These are phyloP conservation scores for Hydrolagus colliei DNA, from an alignment of 2,797 vertebrate genomes.

Conservation along the genomic window DNA sequence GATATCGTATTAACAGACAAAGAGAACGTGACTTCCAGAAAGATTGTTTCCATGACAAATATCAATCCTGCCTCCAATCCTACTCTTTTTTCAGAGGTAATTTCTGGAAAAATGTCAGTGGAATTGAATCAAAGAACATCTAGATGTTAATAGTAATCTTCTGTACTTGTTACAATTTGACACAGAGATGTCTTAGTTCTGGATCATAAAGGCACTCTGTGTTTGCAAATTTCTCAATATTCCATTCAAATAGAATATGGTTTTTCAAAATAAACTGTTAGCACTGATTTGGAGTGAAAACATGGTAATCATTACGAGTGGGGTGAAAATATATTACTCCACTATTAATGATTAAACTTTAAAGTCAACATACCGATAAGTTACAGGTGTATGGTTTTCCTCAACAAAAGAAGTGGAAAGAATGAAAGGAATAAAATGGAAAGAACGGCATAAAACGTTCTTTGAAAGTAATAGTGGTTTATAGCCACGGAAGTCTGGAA, in stretches of 20 bases:
- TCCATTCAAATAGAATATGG: background rate
- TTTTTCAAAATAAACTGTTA: background rate
- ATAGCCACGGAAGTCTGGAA: too few species aligned
- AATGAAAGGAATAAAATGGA: too few species aligned
- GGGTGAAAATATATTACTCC: too few species aligned
- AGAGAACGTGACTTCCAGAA: constrained; percentile 33
- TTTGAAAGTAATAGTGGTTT: too few species aligned
- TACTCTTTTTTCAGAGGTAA: background rate
- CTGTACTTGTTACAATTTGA: background rate
- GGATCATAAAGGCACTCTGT: background rate
- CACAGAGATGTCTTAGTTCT: background rate
- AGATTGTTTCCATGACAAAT: constrained; percentile 48
- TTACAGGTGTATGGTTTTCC: too few species aligned
- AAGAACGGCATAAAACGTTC: too few species aligned
- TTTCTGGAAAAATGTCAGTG: background rate
- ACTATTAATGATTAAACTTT: too few species aligned
- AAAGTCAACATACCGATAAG: too few species aligned
- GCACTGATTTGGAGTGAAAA: too few species aligned
- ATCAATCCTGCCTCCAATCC: background rate
- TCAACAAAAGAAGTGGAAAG: too few species aligned
- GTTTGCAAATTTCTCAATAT: background rate
- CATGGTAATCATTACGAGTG: too few species aligned
- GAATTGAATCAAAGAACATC: background rate
- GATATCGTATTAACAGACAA: constrained; percentile 49
- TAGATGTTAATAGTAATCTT: background rate